Conservation (phyloP, 92 coral and sea anemone species). For the Meandrina meandrites region DNA sequence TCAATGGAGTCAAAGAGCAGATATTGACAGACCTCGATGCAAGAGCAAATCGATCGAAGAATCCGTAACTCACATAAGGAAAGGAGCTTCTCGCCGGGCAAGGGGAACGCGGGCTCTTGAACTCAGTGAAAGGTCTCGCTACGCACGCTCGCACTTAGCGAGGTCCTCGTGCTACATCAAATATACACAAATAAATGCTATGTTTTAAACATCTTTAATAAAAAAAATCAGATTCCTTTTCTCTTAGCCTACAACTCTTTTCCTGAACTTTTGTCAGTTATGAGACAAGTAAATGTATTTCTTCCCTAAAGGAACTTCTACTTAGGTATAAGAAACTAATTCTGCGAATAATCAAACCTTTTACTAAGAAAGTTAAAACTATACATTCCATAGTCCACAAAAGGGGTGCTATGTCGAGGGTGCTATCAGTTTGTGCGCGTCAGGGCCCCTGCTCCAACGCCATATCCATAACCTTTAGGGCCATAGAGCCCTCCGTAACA, state of each 20-base stretch:
- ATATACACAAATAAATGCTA: neutral
- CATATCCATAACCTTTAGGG: slow-evolving; percentile 68
- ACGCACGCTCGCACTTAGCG: too few species aligned
- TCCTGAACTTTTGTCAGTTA: neutral
- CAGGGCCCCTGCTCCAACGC: slow-evolving; percentile 66
- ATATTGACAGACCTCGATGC: too few species aligned
- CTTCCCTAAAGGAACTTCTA: neutral
- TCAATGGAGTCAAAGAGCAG: too few species aligned
- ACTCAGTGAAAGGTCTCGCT: too few species aligned
- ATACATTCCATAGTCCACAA: neutral
- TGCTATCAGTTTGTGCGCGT: slow-evolving; percentile 37
- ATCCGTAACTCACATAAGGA: too few species aligned
- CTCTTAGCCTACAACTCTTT: neutral
- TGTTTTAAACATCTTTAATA: neutral
- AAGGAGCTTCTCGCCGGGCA: too few species aligned
- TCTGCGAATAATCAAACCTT: too few species aligned
- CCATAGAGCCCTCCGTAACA: slow-evolving; percentile 56
- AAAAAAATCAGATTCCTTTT: neutral
- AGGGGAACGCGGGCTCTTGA: too few species aligned
- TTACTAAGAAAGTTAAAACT: too few species aligned
- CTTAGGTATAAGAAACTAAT: neutral
- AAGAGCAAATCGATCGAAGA: too few species aligned
- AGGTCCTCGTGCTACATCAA: neutral
- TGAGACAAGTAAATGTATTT: neutral
- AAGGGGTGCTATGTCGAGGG: neutral